phyloP scores from a whole-genome alignment of 2,888 invertebrate species.

The Prosopocoilus inquinatus region DNA sequence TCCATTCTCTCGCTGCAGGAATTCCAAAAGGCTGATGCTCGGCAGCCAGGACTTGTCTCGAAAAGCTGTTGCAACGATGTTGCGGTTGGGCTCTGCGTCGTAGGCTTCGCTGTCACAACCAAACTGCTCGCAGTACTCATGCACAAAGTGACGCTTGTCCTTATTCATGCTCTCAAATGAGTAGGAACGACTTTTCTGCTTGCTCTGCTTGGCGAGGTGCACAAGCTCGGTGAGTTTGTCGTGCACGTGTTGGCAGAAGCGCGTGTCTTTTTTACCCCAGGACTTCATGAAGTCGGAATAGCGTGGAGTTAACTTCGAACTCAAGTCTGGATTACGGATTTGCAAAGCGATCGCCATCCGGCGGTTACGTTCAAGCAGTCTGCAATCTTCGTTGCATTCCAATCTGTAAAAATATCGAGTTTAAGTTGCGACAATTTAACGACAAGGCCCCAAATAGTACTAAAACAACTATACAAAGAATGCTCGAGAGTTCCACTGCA shows the following conservation, averaged over 20 bases:
- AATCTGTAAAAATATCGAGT: too few relatives aligned
- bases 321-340: slow-evolving; percentile 86
- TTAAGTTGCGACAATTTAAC: too few relatives aligned
- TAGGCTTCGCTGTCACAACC: slow-evolving; percentile 92
- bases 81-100: slow-evolving; percentile 93
- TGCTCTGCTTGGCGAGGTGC: slow-evolving; percentile 80
- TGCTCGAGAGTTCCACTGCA: too few relatives aligned
- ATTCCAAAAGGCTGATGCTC: slow-evolving; percentile 78
- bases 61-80: slow-evolving; percentile 87
- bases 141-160: slow-evolving; percentile 87
- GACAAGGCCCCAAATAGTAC: too few relatives aligned
- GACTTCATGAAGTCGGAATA: slow-evolving; percentile 85
- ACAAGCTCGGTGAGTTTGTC: slow-evolving; percentile 82
- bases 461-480: too few relatives aligned
- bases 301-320: slow-evolving; percentile 74
- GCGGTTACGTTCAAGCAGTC: slow-evolving; percentile 81
- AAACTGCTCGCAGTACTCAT: slow-evolving; percentile 93
- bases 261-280: slow-evolving; percentile 77
- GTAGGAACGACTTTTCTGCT: slow-evolving; percentile 55
- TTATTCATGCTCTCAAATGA: slow-evolving; percentile 93
- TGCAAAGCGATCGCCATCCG: slow-evolving; percentile 88
- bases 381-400: slow-evolving; percentile 93
- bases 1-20: slow-evolving; percentile 76
- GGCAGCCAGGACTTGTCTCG: slow-evolving; percentile 80
- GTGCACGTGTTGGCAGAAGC: slow-evolving; percentile 79